Evolutionary conservation across 2,797 vertebrate species (phyloP).

Genomic region (Notolabrus celidotus): DNA sequence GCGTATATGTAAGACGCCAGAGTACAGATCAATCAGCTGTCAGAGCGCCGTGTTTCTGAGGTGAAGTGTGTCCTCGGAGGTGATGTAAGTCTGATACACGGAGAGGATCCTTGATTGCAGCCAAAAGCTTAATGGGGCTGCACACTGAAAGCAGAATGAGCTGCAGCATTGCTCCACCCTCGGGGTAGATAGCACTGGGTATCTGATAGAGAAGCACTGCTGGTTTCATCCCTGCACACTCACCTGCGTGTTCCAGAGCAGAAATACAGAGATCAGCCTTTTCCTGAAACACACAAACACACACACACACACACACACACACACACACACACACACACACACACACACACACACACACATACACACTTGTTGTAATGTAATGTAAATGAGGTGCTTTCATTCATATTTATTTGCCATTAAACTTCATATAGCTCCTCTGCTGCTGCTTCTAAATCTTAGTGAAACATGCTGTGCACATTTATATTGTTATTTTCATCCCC

Average conservation of each 20-base stretch:
- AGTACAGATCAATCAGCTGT: slow-evolving; percentile 64
- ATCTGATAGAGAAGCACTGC: slow-evolving; percentile 27
- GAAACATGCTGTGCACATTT: slow-evolving; percentile 10
- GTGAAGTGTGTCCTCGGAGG: slow-evolving; percentile 53
- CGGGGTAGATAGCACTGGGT: slow-evolving; percentile 38
- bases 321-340: slow-evolving; percentile 4
- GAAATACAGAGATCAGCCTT: slow-evolving; percentile 14
- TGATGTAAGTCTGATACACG: slow-evolving; percentile 56
- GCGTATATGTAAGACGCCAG: slow-evolving; percentile 17
- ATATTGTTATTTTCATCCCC: slow-evolving; percentile 22
- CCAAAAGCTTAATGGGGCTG: slow-evolving; percentile 58
- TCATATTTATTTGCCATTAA: slow-evolving; percentile 27
- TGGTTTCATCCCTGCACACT: slow-evolving; percentile 25
- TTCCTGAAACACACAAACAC: slow-evolving; percentile 12
- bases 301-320: slow-evolving; percentile 5
- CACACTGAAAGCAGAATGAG: slow-evolving; percentile 42
- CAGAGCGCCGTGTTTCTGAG: slow-evolving; percentile 32
- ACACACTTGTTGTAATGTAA: not conserved
- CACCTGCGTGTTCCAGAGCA: slow-evolving; percentile 34
- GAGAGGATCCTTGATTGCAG: slow-evolving; percentile 69
- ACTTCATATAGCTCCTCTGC: slow-evolving; percentile 8
- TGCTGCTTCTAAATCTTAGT: not conserved
- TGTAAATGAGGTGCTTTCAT: slow-evolving; percentile 10
- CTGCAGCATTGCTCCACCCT: slow-evolving; percentile 38
- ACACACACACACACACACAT: slow-evolving; percentile 6